Conservation (phyloP, 1,140 invertebrate species). For the Drosophila eugracilis region DNA sequence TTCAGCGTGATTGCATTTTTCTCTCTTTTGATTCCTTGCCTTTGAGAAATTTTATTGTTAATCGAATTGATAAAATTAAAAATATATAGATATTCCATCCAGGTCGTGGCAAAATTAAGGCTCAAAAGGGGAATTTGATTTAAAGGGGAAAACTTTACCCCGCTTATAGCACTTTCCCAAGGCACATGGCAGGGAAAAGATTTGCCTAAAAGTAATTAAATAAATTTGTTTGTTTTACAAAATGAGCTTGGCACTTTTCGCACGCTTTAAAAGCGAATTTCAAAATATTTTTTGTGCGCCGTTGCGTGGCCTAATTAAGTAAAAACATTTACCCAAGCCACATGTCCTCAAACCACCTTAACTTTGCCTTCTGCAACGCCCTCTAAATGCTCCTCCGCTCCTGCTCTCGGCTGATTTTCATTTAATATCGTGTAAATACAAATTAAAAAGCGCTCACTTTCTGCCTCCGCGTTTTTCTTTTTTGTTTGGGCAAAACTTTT, state of each 20-base stretch:
- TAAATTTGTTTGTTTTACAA: constrained; percentile 76
- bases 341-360: constrained; percentile 34
- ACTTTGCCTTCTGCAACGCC: constrained; percentile 53
- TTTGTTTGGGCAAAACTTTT: constrained; percentile 43
- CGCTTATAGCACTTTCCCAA: neutral
- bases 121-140: constrained; percentile 3
- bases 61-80: constrained; percentile 68
- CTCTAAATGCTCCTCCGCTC: constrained; percentile 33
- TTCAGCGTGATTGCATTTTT: constrained; percentile 78
- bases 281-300: constrained; percentile 22
- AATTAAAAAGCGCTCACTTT: constrained; percentile 61
- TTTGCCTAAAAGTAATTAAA: constrained; percentile 63
- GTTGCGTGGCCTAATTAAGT: constrained; percentile 68
- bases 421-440: constrained; percentile 67
- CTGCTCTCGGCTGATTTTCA: constrained; percentile 13
- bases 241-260: constrained; percentile 71
- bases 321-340: constrained; percentile 72
- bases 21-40: constrained; percentile 51
- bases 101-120: constrained; percentile 41
- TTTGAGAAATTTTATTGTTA: constrained; percentile 36
- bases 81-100: constrained; percentile 27
- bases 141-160: neutral
- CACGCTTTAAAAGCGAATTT: constrained; percentile 66
- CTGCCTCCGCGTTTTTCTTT: constrained; percentile 1
- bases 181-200: neutral